phyloP scores from a whole-genome alignment of 2,113 vertebrate species.

The Bufo bufo region DNA sequence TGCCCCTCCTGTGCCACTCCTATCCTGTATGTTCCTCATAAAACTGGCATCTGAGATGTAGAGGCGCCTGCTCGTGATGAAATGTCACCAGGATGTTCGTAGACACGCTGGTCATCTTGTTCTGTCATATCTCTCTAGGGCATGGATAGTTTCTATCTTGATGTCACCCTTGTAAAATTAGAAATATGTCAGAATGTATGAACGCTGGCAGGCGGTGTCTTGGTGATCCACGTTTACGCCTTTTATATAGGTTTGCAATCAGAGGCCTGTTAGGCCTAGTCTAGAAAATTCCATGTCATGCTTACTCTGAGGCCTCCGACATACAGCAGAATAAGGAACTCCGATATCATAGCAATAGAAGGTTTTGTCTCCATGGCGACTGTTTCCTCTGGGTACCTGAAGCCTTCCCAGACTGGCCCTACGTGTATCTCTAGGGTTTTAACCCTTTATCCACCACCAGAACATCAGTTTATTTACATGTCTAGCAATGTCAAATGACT shows the following conservation, averaged over 20 bases:
- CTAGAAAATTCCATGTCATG: slow-evolving; percentile 47
- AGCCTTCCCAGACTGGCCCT: slow-evolving; percentile 10
- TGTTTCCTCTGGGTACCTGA: slow-evolving; percentile 56
- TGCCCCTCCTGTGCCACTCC: slow-evolving; percentile 60
- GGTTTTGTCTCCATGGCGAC: slow-evolving; percentile 55
- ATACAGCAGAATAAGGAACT: slow-evolving; percentile 20
- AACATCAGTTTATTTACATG: neutral
- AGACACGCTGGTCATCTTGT: neutral
- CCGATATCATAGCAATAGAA: slow-evolving; percentile 36
- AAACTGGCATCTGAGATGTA: neutral
- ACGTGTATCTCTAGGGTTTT: slow-evolving; percentile 3
- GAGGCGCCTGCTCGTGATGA: neutral
- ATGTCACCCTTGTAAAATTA: neutral
- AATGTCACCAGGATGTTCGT: neutral
- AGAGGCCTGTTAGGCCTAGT: slow-evolving; percentile 7
- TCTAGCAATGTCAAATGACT: too few species aligned
- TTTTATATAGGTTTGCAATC: neutral
- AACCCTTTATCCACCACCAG: slow-evolving; percentile 4
- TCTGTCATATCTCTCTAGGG: neutral
- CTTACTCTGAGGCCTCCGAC: slow-evolving; percentile 34
- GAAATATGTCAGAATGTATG: neutral
- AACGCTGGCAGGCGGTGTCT: too few species aligned
- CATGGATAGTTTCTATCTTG: neutral
- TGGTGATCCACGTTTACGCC: neutral
- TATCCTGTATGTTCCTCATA: slow-evolving; percentile 1